These are phyloP conservation scores for Hydroisotoma schaefferi DNA, from an alignment of 2,888 invertebrate genomes.

Conservation along the genomic window DNA sequence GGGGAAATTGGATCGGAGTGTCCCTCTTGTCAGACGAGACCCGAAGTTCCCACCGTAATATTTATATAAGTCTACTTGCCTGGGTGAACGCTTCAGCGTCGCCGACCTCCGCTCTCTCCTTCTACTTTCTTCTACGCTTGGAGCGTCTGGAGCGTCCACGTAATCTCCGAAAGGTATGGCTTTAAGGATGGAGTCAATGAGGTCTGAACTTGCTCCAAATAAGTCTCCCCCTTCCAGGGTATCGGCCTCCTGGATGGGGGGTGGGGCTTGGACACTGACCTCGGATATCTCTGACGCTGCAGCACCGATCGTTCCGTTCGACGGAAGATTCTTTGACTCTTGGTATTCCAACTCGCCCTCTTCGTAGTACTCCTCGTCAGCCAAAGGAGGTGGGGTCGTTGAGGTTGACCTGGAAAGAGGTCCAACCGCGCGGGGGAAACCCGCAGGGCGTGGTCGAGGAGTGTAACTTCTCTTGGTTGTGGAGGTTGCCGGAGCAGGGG, in stretches of 20 bases:
- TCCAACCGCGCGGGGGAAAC: slow-evolving; percentile 42
- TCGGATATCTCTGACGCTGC: slow-evolving; percentile 33
- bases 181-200: slow-evolving; percentile 18
- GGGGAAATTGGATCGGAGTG: slow-evolving; percentile 40
- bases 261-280: slow-evolving; percentile 17
- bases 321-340: slow-evolving; percentile 26
- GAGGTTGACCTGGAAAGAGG: slow-evolving; percentile 17
- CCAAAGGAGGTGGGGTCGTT: slow-evolving; percentile 28
- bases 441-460: slow-evolving; percentile 39
- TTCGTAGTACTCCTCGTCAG: slow-evolving; percentile 36
- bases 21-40: slow-evolving; percentile 33
- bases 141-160: slow-evolving; percentile 13
- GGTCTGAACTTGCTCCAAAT: slow-evolving; percentile 17
- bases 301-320: slow-evolving; percentile 3
- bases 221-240: background rate
- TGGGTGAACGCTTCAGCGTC: slow-evolving; percentile 30
- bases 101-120: slow-evolving; percentile 5
- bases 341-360: slow-evolving; percentile 46
- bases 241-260: background rate
- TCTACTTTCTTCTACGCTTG: slow-evolving; percentile 26
- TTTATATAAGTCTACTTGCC: slow-evolving; percentile 41
- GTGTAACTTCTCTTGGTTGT: slow-evolving; percentile 44
- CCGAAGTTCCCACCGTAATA: slow-evolving; percentile 36
- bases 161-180: slow-evolving; percentile 28
- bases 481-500: slow-evolving; percentile 33